A percentile compares a stretch with the other conserved stretches of the same genome.
phyloP scores from a whole-genome alignment of 2,797 vertebrate species.

The Serranus cabrilla region DNA sequence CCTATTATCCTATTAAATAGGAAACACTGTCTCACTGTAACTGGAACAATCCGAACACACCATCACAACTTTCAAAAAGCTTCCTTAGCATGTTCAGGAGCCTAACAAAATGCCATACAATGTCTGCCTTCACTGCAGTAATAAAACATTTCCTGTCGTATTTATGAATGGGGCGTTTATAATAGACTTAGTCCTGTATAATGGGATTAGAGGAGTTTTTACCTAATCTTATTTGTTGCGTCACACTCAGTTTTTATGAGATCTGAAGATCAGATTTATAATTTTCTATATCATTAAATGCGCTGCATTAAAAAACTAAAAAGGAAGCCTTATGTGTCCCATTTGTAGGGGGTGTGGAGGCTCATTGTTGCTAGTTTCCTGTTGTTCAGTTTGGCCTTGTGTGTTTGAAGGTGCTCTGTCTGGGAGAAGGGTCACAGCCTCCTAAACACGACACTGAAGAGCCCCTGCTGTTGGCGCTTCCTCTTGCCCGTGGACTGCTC shows the following conservation, averaged over 20 bases:
- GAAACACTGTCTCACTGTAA: slow-evolving; percentile 6
- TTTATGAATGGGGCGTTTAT: slow-evolving; percentile 24
- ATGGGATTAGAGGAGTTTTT: slow-evolving; percentile 33
- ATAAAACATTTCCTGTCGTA: neutral
- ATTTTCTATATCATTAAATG: neutral
- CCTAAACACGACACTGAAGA: slow-evolving; percentile 23
- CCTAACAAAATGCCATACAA: neutral
- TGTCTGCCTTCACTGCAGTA: neutral
- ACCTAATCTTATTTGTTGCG: slow-evolving; percentile 1
- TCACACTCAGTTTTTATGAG: neutral
- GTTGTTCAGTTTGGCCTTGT: slow-evolving; percentile 70
- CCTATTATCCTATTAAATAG: slow-evolving; percentile 4
- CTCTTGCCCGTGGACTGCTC: slow-evolving; percentile 18
- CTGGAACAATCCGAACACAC: slow-evolving; percentile 32
- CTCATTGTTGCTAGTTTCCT: slow-evolving; percentile 84
- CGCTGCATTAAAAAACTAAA: slow-evolving; percentile 6
- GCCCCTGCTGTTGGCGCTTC: slow-evolving; percentile 35
- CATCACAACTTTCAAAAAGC: slow-evolving; percentile 10
- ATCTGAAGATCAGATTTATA: neutral
- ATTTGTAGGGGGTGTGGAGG: slow-evolving; percentile 23
- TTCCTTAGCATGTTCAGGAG: slow-evolving; percentile 2
- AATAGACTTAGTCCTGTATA: slow-evolving; percentile 9
- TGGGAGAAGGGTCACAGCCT: slow-evolving; percentile 60
- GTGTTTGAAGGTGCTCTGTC: slow-evolving; percentile 45
- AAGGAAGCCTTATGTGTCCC: slow-evolving; percentile 34